These are phyloP conservation scores for Thelaira solivaga DNA, from an alignment of 2,888 invertebrate species.

Conservation along the genomic window DNA sequence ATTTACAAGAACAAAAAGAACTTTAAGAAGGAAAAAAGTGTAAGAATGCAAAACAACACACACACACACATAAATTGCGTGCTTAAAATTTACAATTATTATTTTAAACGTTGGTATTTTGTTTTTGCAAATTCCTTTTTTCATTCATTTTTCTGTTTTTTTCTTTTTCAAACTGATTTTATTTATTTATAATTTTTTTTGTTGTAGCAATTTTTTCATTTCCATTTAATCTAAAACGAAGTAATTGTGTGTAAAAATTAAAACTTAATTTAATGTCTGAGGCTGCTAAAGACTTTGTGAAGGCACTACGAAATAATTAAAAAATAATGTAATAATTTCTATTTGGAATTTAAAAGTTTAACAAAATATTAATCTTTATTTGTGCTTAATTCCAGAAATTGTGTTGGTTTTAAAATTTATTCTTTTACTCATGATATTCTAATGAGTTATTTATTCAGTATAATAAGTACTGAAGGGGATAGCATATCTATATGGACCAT, in stretches of 20 bases:
- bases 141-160: neutral
- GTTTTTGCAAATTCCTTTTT: neutral
- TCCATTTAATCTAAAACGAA: slow-evolving; percentile 33
- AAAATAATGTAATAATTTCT: too few species aligned
- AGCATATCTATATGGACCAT: too few species aligned
- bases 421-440: too few species aligned
- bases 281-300: too few species aligned
- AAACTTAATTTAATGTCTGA: too few species aligned
- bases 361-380: too few species aligned
- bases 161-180: slow-evolving; percentile 21
- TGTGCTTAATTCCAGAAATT: too few species aligned
- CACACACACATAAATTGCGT: slow-evolving; percentile 60
- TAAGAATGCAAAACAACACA: neutral
- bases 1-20: slow-evolving; percentile 7
- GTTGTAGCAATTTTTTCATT: slow-evolving; percentile 41
- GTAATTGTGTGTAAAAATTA: slow-evolving; percentile 22
- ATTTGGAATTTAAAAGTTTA: too few species aligned
- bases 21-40: neutral
- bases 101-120: slow-evolving; percentile 38
- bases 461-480: too few species aligned
- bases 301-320: too few species aligned
- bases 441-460: too few species aligned
- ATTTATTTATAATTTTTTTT: slow-evolving; percentile 41
- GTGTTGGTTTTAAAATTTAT: too few species aligned
- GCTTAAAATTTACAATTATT: slow-evolving; percentile 63